Percentiles rank a stretch among this genome's conserved stretches.
These are phyloP conservation scores for Ostrea edulis DNA, from an alignment of 1,140 invertebrate genomes.

Conservation along the genomic window DNA sequence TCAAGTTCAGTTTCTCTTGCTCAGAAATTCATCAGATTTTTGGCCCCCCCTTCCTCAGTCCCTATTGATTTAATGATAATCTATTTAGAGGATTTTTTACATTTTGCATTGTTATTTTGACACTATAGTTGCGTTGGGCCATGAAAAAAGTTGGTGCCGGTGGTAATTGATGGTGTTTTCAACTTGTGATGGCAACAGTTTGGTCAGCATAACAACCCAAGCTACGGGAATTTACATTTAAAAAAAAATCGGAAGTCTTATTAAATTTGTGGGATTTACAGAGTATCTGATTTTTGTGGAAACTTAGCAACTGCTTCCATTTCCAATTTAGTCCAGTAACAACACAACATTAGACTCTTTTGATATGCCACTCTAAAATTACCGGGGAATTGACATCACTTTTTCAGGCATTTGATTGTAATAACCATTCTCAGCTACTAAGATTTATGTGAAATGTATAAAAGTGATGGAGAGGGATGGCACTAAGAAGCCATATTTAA, in stretches of 20 bases:
- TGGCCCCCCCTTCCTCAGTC: background rate
- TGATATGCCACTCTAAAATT: background rate
- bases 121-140: background rate
- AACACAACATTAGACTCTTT: background rate
- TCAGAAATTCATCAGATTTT: background rate
- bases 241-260: background rate
- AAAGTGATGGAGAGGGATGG: background rate
- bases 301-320: constrained; percentile 10
- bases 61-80: constrained; percentile 31
- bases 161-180: background rate
- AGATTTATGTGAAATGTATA: constrained; percentile 2
- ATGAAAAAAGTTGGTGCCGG: background rate
- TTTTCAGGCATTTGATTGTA: background rate
- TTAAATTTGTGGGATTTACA: constrained; percentile 28
- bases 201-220: background rate
- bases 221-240: background rate
- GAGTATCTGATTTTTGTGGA: constrained; percentile 25
- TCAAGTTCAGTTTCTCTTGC: background rate
- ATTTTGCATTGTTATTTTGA: constrained; percentile 24
- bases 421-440: background rate
- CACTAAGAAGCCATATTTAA: background rate
- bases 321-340: background rate
- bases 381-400: background rate
- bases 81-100: constrained; percentile 17
- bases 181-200: constrained; percentile 8